Evolutionary conservation across 2,888 invertebrate species (phyloP).

Genomic region (Eupithecia subumbrata): DNA sequence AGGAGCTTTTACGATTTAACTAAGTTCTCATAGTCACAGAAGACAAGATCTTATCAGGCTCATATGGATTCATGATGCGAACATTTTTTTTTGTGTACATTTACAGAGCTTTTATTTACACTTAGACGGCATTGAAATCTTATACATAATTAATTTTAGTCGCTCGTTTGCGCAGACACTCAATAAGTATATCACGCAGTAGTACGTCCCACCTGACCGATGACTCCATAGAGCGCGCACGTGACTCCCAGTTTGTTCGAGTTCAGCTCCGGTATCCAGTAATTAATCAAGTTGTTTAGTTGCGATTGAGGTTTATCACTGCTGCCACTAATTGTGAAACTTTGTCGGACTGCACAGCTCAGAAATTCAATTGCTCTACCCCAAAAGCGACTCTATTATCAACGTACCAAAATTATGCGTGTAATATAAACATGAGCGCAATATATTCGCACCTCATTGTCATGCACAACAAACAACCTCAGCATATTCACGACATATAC

Average conservation of each 20-base stretch:
- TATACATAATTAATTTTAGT: background rate
- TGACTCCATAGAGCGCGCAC: conserved; percentile 33
- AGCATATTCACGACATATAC: conserved; percentile 32
- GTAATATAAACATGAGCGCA: conserved; percentile 11
- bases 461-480: conserved; percentile 34
- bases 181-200: conserved; percentile 14
- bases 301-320: conserved; percentile 61
- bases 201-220: conserved; percentile 16
- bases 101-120: background rate
- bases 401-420: conserved; percentile 3
- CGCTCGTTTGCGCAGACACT: background rate
- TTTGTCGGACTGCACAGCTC: conserved; percentile 50
- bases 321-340: conserved; percentile 67
- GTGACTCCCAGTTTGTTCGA: conserved; percentile 35
- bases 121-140: background rate
- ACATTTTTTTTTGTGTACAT: no score
- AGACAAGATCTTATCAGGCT: no score
- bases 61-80: no score
- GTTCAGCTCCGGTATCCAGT: conserved; percentile 55
- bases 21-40: no score
- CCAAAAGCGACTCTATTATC: conserved; percentile 18
- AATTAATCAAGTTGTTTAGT: conserved; percentile 72
- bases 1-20: no score
- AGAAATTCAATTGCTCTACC: conserved; percentile 17
- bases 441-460: conserved; percentile 30